Base-by-base conservation (phyloP, 2,888 invertebrate genomes). In the Drosophila barbarae region DNA sequence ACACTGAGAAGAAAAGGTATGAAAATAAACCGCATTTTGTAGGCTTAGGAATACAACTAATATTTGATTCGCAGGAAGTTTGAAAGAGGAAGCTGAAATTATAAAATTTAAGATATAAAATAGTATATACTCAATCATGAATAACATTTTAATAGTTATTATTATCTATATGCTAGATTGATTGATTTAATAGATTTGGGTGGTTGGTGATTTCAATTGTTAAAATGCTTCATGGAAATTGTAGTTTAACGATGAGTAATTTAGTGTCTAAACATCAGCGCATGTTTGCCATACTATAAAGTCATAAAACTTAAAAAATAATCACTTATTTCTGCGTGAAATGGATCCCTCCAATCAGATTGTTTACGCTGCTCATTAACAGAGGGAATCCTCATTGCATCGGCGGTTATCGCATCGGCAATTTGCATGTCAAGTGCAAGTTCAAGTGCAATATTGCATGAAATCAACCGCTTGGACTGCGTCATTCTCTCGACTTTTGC, bases 371-470 rank as follows among this genome's bases (percentile, higher is more conserved):
- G 7, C 13, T 41, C 57, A 56, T 57, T 57, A 15, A 15, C 3
- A 7, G 10, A 35, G 35, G 54, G 60, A 38, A 59, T 60, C 46
- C 36, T 46, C 46, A 44, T 28, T 51, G 26, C 42, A 36, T 34
- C 30, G 53, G 38, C 63, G 21, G 42, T 28, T 64, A 66, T 66
- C 53, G 15, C 54, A 46, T 36, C 50, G 47, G 44, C 53, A 54
- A 57, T 61, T 67, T 56, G 63, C 60, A 51, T 51, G 63, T 21
- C 81, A 74, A 80, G 80, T 79, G 77, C 85, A 84, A 84, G 83
- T 74, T 72, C 84, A 82, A 76, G 75, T 53, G 60, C 69, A 66
- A 55, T 39, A 66, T 30, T 67, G 46, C 46, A 47, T 47, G 60
- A 61, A 78, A 55, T 52, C 49, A 18, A 38, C 60, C 30, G 56